Conservation (phyloP, 2,113 vertebrate genomes). For the Aptenodytes patagonicus region DNA sequence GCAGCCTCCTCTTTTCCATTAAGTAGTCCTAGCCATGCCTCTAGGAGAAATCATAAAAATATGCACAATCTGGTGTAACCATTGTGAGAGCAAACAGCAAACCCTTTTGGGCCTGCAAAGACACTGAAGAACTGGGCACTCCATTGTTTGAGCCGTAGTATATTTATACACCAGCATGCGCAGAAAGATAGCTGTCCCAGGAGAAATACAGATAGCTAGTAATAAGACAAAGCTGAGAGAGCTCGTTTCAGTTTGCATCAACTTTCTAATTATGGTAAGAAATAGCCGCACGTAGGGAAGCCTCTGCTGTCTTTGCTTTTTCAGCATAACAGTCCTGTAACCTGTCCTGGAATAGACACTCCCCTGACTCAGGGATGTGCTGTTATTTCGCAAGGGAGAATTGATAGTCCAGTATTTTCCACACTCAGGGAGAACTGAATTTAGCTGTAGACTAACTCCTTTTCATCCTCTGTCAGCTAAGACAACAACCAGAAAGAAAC, state of each 20-base stretch:
- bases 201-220: neutral
- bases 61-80: accelerated
- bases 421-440: neutral
- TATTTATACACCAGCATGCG: neutral
- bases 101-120: neutral
- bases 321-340: neutral
- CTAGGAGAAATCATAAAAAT: neutral
- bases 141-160: neutral
- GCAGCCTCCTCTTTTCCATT: neutral
- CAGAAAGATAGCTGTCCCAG: neutral
- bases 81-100: neutral
- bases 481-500: neutral
- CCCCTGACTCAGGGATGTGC: neutral
- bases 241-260: neutral
- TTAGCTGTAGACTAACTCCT: neutral
- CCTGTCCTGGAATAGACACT: neutral
- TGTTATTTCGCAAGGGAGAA: neutral
- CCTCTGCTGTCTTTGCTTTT: neutral
- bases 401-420: neutral
- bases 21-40: neutral
- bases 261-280: neutral
- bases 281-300: neutral
- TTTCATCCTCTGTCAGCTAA: neutral
- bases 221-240: neutral
- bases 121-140: neutral